phyloP scores from a whole-genome alignment of 2,888 invertebrate genomes.

The Sthenelais limicola region DNA sequence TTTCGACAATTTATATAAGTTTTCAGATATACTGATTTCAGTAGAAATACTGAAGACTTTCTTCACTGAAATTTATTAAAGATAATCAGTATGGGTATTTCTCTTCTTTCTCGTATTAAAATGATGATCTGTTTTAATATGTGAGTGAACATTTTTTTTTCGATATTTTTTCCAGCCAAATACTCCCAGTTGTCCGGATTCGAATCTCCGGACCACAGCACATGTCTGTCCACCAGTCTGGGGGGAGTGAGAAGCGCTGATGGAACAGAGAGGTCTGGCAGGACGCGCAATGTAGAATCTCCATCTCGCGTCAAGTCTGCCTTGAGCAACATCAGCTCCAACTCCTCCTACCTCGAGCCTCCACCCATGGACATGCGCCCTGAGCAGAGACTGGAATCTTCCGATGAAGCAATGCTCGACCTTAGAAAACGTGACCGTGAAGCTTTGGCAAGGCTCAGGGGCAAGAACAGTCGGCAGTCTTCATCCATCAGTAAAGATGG shows the following conservation, averaged over 20 bases:
- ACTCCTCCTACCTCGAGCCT: slow-evolving; percentile 57
- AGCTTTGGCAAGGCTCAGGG: slow-evolving; percentile 41
- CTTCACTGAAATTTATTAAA: no score
- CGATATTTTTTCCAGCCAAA: slow-evolving; percentile 38
- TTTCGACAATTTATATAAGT: no score
- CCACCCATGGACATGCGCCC: slow-evolving; percentile 60
- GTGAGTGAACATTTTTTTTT: no score
- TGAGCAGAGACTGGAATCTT: slow-evolving; percentile 57
- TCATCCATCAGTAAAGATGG: not conserved
- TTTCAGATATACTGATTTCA: no score
- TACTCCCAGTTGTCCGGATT: slow-evolving; percentile 44
- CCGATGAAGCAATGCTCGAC: slow-evolving; percentile 67
- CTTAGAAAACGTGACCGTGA: slow-evolving; percentile 63
- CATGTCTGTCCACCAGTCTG: slow-evolving; percentile 11
- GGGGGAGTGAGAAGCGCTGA: not conserved
- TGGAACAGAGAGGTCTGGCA: not conserved
- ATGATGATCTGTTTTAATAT: no score
- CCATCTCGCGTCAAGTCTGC: slow-evolving; percentile 42
- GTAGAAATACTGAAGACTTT: no score
- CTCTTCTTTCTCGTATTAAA: no score
- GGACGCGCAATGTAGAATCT: not conserved
- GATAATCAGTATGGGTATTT: no score
- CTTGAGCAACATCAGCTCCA: slow-evolving; percentile 41
- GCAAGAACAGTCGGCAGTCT: slow-evolving; percentile 22
- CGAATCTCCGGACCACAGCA: slow-evolving; percentile 42